Base-by-base conservation (phyloP, 2,888 invertebrate genomes). In the Stegana nigrithorax region DNA sequence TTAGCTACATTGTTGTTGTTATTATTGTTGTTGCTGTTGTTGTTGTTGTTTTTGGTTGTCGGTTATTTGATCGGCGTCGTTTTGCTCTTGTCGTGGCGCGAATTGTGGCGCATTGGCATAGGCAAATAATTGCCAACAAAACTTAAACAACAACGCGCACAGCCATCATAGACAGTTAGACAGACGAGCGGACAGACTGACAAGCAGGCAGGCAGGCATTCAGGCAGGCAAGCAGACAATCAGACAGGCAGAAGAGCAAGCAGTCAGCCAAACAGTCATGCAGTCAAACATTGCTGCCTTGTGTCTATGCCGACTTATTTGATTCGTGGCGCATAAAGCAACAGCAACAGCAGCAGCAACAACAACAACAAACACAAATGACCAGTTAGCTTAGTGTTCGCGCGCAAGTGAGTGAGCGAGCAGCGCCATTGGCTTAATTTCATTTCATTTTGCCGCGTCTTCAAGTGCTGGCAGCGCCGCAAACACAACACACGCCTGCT, bases 101-200 rank as follows among this genome's bases (percentile, higher is more conserved):
- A 59, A 75, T 75, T 78, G 78, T 75, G 61, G 65, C 68, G 73
- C 68, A 69, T 78, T 65, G n/a, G 73, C 79, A 73, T 75, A 80
- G 78, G 70, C 75, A 77, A 77, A 75, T 75, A 79, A 75, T 75
- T 79, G 79, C 79, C 61, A 70, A 65, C 73, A 71, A 71, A 79
- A 65, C 62, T 70, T 67, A 62, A 60, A 64, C 66, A 60, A 66
- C n/a, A n/a, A n/a, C n/a, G n/a, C 23, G 58, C 27, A 47, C 63
- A 63, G 66, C 66, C n/a, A n/a, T n/a, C n/a, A n/a, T n/a, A n/a
- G n/a, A n/a, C 39, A 39, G 29, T 29, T 39, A 17, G 14, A 6
- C 39, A 39, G 6, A 39, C n/a, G n/a, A n/a, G n/a, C n/a, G n/a
- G n/a, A n/a, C n/a, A n/a, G n/a, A n/a, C n/a, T n/a, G n/a, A n/a